Evolutionary conservation across 2,113 vertebrate genomes (phyloP), one percentile per base, ranked within the genome.

Genomic region (Numida meleagris): DNA sequence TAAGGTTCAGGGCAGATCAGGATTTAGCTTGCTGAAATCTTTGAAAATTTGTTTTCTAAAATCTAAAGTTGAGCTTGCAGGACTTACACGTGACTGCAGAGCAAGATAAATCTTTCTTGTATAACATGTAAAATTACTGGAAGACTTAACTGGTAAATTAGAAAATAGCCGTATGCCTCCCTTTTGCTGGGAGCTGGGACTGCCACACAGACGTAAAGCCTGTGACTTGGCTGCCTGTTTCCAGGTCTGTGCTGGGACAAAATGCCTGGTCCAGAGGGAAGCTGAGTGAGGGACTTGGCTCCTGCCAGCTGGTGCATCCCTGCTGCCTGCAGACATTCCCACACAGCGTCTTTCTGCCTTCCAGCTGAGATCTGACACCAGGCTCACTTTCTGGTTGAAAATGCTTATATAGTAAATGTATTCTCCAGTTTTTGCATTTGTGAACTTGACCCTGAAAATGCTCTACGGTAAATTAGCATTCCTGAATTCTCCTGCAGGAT

Each of bases 281-380:
- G 36, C 88, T 25, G 70, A 83, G 61, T 42, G 77, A 23, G 15
- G 38, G 38, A 46, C 15, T 5, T 14, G 0, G 0, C 16, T 88
- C 24, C 36, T 85, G 40, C 18, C 12, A 9, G 65, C 42, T 0
- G 0, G 14, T 9, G 2, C 45, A 31, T 86, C 0, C 0, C 7
- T 90, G 42, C 46, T 5, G 9, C 71, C 46, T 6, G 0, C 43
- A 48, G n/a, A 14, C 23, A 7, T 57, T 89, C 67, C 46, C 43
- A n/a, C 42, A 53, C 61, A 65, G 18, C 51, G 23, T 73, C 21
- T 89, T 40, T 7, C 25, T 94, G 53, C 51, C 58, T 95, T 61
- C 63, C n/a, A 57, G 66, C 38, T 68, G 31, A 59, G 43, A 8
- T 82, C 43, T 71, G 65, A 15, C 46, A 58, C 50, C 51, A 66